Conservation (phyloP, 2,113 vertebrate species). For the Xenus cinereus region DNA sequence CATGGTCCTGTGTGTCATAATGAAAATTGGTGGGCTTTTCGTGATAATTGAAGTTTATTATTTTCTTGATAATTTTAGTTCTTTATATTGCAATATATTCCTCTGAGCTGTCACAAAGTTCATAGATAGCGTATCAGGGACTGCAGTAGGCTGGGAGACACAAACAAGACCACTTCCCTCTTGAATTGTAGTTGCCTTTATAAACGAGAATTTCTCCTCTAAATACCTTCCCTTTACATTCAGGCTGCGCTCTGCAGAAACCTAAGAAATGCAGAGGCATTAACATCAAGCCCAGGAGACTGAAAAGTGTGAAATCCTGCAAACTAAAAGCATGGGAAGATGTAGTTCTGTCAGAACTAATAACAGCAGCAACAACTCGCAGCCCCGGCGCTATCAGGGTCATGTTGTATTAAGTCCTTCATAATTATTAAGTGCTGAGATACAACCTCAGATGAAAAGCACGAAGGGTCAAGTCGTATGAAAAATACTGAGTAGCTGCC, state of each 20-base stretch:
- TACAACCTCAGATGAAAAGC: neutral
- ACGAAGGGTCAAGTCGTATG: neutral
- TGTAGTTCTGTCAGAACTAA: neutral
- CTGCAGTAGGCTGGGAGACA: neutral
- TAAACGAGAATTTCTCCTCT: neutral
- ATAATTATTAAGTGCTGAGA: neutral
- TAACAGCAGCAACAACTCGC: neutral
- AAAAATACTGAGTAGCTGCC: neutral
- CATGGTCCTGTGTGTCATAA: neutral
- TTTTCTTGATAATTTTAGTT: neutral
- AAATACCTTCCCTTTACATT: neutral
- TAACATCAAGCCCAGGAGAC: neutral
- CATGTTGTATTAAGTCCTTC: neutral
- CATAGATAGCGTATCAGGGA: neutral
- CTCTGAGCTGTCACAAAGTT: neutral
- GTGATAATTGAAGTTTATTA: neutral
- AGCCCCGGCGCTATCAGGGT: neutral
- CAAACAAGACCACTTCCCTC: neutral
- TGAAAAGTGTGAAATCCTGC: neutral
- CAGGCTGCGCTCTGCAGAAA: neutral
- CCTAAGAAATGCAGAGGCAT: neutral
- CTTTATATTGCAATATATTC: neutral
- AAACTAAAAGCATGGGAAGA: neutral
- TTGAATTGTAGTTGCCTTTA: neutral
- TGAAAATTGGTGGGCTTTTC: rapidly evolving